Base-by-base conservation (phyloP, 2,888 invertebrate genomes). In the Drosophila cracens region DNA sequence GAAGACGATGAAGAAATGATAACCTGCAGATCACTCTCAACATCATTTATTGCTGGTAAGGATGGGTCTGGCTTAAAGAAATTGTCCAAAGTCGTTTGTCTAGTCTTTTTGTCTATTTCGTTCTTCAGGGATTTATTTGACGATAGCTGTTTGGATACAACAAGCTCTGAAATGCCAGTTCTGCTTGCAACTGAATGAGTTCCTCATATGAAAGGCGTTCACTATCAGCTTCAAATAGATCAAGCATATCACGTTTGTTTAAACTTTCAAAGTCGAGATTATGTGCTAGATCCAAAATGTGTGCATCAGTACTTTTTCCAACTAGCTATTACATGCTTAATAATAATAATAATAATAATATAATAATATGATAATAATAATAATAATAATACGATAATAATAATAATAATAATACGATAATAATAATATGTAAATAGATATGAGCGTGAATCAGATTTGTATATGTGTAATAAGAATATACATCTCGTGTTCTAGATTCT, bases 341-440 rank as follows among this genome's bases (percentile, higher is more conserved):
- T 61, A 53, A 31, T 48, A 59, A 25, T 40, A 27, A 31, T 49
- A 60, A 25, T 21, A 40, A n/a, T 6, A 53, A 25, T 38, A 49
- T 16, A 10, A 10, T 33, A 33, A 33, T 33, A 10, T 25, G 2
- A 33, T 33, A 33, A 31, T 31, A 10, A 27, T 27, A 25, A 11
- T 27, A 27, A 31, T 49, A 60, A 25, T 57, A 18, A n/a, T n/a
- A 11, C 6, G 27, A 53, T 21, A 38, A 29, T 13, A 10, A 10
- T 34, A 4, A 13, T 34, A 34, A 40, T n/a, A 21, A 11, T 34
- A 54, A 21, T 4, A 11, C 31, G 38, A 21, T 4, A 34, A 49
- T 21, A 25, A 11, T 36, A 56, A 27, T 46, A 54, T 13, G 4
- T 7, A 21, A 21, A 25, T 25, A 27, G 36, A 21, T 27, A 40